Evolutionary conservation across 2,888 invertebrate species (phyloP), one percentile per base, ranked within the genome.

Genomic region (Drosophila prolongata): DNA sequence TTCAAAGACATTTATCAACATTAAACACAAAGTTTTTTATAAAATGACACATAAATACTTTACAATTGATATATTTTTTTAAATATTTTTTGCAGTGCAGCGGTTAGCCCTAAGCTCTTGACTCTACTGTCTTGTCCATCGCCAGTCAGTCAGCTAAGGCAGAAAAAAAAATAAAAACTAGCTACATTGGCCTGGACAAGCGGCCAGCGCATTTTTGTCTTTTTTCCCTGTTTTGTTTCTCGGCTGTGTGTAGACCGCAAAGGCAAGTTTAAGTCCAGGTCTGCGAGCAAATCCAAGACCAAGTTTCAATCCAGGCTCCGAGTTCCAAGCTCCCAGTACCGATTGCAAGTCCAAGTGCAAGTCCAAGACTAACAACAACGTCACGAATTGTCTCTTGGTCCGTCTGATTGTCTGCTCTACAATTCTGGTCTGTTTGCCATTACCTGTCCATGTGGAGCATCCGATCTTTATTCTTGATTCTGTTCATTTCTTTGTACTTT

Each of bases 311-410:
- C 66, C 72, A 76, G 76, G 71, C 50, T 14, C 70, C 57, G 27
- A 44, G 44, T 27, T 8, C 35, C 35, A 27, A 52, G 47, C 47
- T 16, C 30, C 35, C 47, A 34, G 11, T 53, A 16, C 60, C 59
- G 47, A 47, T 16, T 47, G 47, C 47, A 50, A 64, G 44, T 57
- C 53, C 69, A 69, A 76, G 58, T 69, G 49, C 70, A 60, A 75
- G 73, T 64, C 67, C 77, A 64, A 77, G 77, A 87, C 89, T 84
- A 89, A 80, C 80, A 90, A 87, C 90, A 88, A 88, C 88, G 83
- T 89, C 89, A 89, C 89, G 89, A 89, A 90, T 79, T 89, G 85
- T 89, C 83, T 88, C 89, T 90, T 80, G 47, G 61, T 75, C 64
- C 43, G 81, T 78, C 77, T 64, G 69, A 56, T 35, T 43, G 66